Evolutionary conservation across 2,888 invertebrate species (phyloP).

Genomic region (Argyresthia goedartella): DNA sequence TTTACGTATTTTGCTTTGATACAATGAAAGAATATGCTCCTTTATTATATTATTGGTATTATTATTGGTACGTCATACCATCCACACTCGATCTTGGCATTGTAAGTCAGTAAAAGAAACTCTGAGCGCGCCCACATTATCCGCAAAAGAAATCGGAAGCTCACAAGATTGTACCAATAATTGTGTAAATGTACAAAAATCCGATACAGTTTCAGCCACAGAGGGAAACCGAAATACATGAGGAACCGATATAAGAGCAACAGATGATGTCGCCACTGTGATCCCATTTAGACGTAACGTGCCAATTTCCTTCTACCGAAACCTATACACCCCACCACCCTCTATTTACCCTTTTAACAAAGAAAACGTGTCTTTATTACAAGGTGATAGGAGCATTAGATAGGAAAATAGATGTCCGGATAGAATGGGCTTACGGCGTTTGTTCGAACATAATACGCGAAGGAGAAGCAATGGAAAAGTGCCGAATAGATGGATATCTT

Average conservation of each 20-base stretch:
- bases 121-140: no score
- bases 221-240: slow-evolving; percentile 1
- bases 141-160: no score
- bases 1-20: no score
- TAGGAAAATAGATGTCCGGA: no score
- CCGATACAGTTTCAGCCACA: background rate
- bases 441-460: slow-evolving; percentile 20
- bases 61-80: no score
- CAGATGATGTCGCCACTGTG: slow-evolving; percentile 32
- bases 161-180: no score
- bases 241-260: slow-evolving; percentile 31
- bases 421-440: slow-evolving; percentile 3
- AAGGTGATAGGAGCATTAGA: no score
- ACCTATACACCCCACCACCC: background rate
- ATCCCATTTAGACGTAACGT: slow-evolving; percentile 38
- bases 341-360: background rate
- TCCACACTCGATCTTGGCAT: no score
- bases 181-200: background rate
- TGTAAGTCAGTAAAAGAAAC: no score
- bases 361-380: no score
- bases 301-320: slow-evolving; percentile 30
- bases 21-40: no score
- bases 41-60: no score
- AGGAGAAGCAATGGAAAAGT: slow-evolving; percentile 17
- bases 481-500: background rate